These are phyloP conservation scores for Cossypha caffra DNA, from an alignment of 2,797 vertebrate genomes.

Conservation along the genomic window DNA sequence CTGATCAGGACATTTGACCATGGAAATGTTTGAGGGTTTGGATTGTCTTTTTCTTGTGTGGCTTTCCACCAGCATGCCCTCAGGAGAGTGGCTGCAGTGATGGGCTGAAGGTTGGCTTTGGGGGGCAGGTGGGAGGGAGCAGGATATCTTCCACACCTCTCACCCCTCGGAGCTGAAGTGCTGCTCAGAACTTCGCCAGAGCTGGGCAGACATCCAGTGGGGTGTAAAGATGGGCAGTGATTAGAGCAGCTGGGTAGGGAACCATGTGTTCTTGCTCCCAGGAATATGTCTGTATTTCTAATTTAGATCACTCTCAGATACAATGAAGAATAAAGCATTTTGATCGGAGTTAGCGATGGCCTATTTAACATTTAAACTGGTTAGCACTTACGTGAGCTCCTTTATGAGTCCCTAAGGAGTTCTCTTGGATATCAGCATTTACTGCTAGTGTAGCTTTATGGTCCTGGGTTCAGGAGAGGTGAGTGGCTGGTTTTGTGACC, in stretches of 20 bases:
- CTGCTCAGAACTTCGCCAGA: neutral
- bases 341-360: constrained; percentile 57
- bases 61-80: neutral
- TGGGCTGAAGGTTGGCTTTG: neutral
- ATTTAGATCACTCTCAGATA: constrained; percentile 46
- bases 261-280: neutral
- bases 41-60: neutral
- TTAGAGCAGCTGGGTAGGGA: neutral
- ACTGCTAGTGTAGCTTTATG: constrained; percentile 46
- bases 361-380: constrained; percentile 75
- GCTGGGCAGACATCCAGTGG: neutral
- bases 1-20: neutral
- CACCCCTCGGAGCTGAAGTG: neutral
- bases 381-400: constrained; percentile 69
- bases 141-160: neutral
- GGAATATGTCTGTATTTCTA: constrained; percentile 35
- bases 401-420: constrained; percentile 65
- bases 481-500: constrained; percentile 18
- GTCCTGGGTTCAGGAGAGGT: neutral
- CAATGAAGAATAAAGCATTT: constrained; percentile 72
- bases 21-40: neutral
- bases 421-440: constrained; percentile 73
- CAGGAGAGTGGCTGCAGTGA: rapidly evolving
- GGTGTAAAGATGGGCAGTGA: neutral
- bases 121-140: neutral